phyloP scores from a whole-genome alignment of 30 jellyfish, hydroid and myxozoan genomes.

The Aurelia aurita region DNA sequence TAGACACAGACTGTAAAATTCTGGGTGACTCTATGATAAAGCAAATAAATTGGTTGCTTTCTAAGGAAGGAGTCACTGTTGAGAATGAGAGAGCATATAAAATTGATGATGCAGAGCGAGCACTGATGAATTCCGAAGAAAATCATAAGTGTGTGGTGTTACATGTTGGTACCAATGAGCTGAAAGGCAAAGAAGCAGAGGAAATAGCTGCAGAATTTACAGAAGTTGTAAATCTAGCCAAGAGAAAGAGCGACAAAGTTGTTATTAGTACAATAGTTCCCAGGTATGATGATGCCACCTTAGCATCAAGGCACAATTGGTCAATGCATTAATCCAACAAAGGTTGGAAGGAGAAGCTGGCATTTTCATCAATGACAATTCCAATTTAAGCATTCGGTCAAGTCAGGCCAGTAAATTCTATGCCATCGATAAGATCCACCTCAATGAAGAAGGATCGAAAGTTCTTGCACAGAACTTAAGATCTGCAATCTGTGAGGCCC shows the following conservation, averaged over 20 bases:
- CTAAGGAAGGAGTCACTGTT: conserved; percentile 10
- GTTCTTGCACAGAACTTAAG: too few species aligned
- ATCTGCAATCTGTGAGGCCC: too few species aligned
- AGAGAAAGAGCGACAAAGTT: conserved; percentile 8
- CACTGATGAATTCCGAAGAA: background rate
- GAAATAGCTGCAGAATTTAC: conserved; percentile 8
- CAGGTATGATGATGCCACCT: conserved; percentile 24
- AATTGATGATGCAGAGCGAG: conserved; percentile 2
- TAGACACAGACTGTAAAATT: background rate
- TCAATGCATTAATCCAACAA: too few species aligned
- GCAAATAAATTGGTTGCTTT: conserved; percentile 2
- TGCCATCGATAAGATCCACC: too few species aligned
- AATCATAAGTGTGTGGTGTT: conserved; percentile 2
- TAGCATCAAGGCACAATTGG: too few species aligned
- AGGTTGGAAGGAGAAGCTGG: too few species aligned
- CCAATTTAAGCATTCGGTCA: too few species aligned
- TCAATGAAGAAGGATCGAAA: too few species aligned
- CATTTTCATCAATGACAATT: too few species aligned
- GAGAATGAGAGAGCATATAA: background rate
- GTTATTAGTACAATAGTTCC: background rate
- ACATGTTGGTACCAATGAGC: too few species aligned
- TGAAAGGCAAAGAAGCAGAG: conserved; percentile 12
- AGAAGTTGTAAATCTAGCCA: conserved; percentile 2
- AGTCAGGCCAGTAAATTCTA: too few species aligned
- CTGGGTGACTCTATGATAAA: conserved; percentile 9